These are phyloP conservation scores for Perognathus longimembris DNA, from an alignment of 2,113 vertebrate species.

Conservation along the genomic window DNA sequence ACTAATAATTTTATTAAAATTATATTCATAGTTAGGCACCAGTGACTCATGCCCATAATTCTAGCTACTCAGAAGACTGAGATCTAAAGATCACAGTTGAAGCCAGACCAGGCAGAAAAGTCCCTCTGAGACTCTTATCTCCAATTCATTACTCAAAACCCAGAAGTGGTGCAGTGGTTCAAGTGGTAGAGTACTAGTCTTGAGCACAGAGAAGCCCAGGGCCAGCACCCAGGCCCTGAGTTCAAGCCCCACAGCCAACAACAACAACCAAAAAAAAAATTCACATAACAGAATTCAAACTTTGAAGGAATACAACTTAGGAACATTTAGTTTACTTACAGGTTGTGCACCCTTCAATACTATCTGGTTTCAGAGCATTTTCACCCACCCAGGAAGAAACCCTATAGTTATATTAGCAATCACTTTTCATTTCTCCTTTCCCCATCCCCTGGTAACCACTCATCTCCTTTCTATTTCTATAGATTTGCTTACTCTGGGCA, in stretches of 20 bases:
- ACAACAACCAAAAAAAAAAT: neutral
- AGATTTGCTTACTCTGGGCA: neutral
- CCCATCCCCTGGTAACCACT: neutral
- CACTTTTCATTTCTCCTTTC: neutral
- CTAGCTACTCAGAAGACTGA: too few relatives aligned
- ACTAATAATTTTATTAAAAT: neutral
- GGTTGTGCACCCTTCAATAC: neutral
- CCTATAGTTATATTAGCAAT: neutral
- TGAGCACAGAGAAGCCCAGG: too few relatives aligned
- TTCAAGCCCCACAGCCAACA: too few relatives aligned
- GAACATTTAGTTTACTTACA: neutral
- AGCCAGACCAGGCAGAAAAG: too few relatives aligned
- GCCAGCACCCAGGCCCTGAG: too few relatives aligned
- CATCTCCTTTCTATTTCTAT: slow-evolving; percentile 25
- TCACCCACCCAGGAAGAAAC: neutral
- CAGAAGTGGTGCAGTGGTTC: too few relatives aligned
- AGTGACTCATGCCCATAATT: too few relatives aligned
- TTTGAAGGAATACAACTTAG: neutral
- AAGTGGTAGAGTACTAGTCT: too few relatives aligned
- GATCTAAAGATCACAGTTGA: too few relatives aligned
- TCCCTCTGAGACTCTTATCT: too few relatives aligned
- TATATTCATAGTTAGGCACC: too few relatives aligned
- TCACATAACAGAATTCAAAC: neutral
- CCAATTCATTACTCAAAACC: too few relatives aligned
- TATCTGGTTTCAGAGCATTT: slow-evolving; percentile 8